Evolutionary conservation across 1,140 invertebrate genomes (phyloP), one percentile per base, ranked within the genome.

Genomic region (Drosophila suzukii): DNA sequence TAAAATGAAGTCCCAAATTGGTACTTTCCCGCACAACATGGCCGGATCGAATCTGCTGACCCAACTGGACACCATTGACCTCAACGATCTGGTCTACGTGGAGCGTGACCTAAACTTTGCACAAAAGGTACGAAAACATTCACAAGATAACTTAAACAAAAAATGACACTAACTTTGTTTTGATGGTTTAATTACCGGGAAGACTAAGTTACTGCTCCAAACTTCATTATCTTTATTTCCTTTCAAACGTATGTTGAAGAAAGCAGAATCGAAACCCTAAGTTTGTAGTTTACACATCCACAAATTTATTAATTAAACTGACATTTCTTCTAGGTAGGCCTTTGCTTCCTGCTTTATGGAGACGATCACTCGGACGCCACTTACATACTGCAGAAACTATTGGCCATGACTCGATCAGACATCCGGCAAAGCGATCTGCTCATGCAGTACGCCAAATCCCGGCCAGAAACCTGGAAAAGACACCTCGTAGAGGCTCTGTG

Each of bases 291-390:
- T 27, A 27, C 27, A 27, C 27, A 27, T 27, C 32, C 0, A 3
- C 17, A 44, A 34, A 15, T 17, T 55, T 10, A 70, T 27, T 50
- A n/a, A 30, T 65, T 1, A 10, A 6, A 15, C 27, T 7, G 27
- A 27, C 50, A 10, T 55, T 49, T 56, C 27, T 11, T 6, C 4
- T 4, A 91, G 90, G 78, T 91, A 0, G 78, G 83, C 7, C 50
- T 91, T 6, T 75, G 68, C 32, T 89, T 91, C 27, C 67, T 91
- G 17, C 61, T 91, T 0, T 91, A 79, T 34, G 78, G 90, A 1
- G 76, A 78, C 32, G 67, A 89, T 8, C 78, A 78, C 32, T 46
- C 73, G 0, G 66, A 61, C 27, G 80, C 75, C 6, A 60, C 67
- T 20, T 91, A 83, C 17, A 67, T 84, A 20, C 34, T 91, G 44